Percentiles rank a stretch among this genome's conserved stretches.
Conservation (phyloP, 2,113 vertebrate species). For the Maccullochella peelii region DNA sequence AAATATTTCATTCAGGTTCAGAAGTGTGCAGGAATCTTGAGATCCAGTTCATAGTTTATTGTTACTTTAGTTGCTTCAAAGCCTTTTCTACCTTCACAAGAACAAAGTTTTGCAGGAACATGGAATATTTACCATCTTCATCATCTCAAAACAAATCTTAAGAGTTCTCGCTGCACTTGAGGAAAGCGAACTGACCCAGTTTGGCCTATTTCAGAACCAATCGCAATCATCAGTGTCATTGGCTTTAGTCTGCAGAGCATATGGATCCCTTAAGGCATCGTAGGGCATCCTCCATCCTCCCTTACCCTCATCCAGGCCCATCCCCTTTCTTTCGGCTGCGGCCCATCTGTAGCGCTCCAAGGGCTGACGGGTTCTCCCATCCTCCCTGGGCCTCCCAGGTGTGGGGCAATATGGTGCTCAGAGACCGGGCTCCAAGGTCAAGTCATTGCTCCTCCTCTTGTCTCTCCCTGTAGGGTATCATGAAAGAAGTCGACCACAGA, state of each 20-base stretch:
- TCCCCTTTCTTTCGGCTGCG: constrained; percentile 5
- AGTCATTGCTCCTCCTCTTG: background rate
- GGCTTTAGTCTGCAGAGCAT: constrained; percentile 67
- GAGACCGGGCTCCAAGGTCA: constrained; percentile 43
- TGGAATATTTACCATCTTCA: background rate
- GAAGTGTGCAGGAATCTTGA: background rate
- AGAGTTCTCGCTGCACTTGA: background rate
- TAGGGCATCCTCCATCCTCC: constrained; percentile 12
- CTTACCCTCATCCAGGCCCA: background rate
- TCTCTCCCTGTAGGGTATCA: background rate
- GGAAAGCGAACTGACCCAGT: constrained; percentile 7
- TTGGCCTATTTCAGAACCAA: constrained; percentile 42
- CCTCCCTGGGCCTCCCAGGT: constrained; percentile 62
- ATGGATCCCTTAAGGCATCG: constrained; percentile 69
- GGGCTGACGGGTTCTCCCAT: constrained; percentile 31
- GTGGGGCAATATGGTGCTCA: constrained; percentile 70
- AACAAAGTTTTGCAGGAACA: background rate
- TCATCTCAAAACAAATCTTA: background rate
- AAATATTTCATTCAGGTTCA: background rate
- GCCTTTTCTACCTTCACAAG: background rate
- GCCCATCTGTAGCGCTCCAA: constrained; percentile 69
- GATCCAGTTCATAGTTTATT: background rate
- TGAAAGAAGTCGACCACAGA: background rate
- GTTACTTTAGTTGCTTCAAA: background rate
- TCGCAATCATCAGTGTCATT: constrained; percentile 40